Percentiles rank a stretch among this genome's conserved stretches.
Conservation (phyloP, 2,797 vertebrate genomes). For the Channallabes apus region DNA sequence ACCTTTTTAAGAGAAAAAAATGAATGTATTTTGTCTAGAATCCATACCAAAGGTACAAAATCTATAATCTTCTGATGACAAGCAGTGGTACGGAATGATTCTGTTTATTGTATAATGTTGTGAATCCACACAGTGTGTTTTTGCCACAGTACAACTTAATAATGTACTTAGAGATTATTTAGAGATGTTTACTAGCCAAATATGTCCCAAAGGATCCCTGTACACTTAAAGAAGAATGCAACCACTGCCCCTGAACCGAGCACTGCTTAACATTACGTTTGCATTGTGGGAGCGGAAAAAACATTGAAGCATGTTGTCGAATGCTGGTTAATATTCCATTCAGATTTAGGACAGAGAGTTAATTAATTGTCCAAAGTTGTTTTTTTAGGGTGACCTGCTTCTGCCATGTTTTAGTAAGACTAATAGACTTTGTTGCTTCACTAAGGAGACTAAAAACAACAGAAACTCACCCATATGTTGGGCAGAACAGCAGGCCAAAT, state of each 20-base stretch:
- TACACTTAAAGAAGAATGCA: slow-evolving; percentile 3
- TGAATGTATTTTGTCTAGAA: not conserved
- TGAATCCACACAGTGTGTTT: not conserved
- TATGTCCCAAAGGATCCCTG: not conserved
- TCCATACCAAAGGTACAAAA: not conserved
- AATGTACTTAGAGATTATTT: slow-evolving; percentile 6
- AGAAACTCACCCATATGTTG: slow-evolving; percentile 26
- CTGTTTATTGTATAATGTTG: not conserved
- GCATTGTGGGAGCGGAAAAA: not conserved
- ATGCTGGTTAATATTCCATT: not conserved
- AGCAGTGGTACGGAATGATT: not conserved
- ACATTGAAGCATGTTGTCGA: not conserved
- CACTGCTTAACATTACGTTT: not conserved
- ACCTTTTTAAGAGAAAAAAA: not conserved
- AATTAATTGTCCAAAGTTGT: not conserved
- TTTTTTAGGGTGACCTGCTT: slow-evolving; percentile 5
- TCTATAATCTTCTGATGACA: not conserved
- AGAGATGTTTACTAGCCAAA: slow-evolving; percentile 5
- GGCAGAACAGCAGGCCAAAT: slow-evolving; percentile 10
- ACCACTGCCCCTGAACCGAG: not conserved
- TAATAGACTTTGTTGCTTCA: slow-evolving; percentile 31
- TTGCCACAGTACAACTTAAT: not conserved
- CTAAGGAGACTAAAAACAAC: slow-evolving; percentile 24
- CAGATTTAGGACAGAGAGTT: not conserved
- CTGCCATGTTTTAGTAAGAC: slow-evolving; percentile 35